Evolutionary conservation across 2,113 vertebrate genomes (phyloP), one percentile per base, ranked within the genome.

Genomic region (Variabilichromis moorii): DNA sequence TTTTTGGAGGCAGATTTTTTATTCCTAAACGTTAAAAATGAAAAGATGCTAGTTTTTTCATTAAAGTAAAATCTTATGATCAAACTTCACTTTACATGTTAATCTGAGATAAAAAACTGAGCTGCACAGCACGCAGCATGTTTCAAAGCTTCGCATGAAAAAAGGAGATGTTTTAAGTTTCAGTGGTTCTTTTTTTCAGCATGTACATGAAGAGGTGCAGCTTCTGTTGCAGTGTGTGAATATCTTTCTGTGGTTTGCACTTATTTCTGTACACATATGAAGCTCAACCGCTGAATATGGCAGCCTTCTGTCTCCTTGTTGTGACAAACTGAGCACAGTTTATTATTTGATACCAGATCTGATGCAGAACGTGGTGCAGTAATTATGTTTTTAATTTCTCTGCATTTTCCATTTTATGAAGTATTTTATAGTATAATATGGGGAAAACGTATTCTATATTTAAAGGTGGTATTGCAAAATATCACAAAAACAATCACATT

Each of bases 221-320:
- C 35, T 9, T 40, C 63, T 40, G 35, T 21, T 21, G 3, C 57
- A 33, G 4, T 61, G 9, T 61, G 16, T 19, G 9, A 33, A 19
- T 61, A 33, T 61, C 57, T 61, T 17, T 61, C 57, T 61, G 57
- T 61, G 57, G 28, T 33, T 31, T 61, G 33, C 19, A 68, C 19
- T 66, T 35, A 66, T 66, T 66, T 55, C 21, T 42, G 24, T 37
- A 76, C 14, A 73, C n/a, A n/a, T 2, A 2, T 31, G 33, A 31
- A 37, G 19, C 1, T 19, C 26, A 19, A 11, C 66, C n/a, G 0
- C 54, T 83, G 16, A 96, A 96, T 92, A 97, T 97, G 96, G 97
- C 95, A 94, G 96, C 94, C 66, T 92, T 93, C 87, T 95, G 90
- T 94, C 91, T 97, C 90, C 89, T 96, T 82, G 84, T 90, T 86